Conservation (phyloP, 1,140 invertebrate species). For the Ceratina australensis region DNA sequence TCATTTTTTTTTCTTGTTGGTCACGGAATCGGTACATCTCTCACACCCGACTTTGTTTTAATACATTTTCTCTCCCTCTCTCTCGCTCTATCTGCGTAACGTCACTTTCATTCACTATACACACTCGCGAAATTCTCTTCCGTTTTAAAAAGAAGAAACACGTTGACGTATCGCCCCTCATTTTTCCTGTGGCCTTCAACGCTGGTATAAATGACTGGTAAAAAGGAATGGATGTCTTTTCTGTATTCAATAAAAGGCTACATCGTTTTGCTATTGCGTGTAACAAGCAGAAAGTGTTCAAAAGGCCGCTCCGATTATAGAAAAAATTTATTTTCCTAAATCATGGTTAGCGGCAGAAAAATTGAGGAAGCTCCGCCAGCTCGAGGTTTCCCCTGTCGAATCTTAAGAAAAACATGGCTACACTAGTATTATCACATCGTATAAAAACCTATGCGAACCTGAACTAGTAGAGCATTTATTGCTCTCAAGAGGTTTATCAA, state of each 20-base stretch:
- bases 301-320: constrained; percentile 1
- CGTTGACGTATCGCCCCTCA: constrained; percentile 4
- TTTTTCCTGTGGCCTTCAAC: constrained; percentile 18
- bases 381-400: not conserved
- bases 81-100: constrained; percentile 16
- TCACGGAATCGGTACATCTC: constrained; percentile 50
- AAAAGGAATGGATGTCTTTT: constrained; percentile 44
- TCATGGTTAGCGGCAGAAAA: constrained; percentile 1
- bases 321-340: not conserved
- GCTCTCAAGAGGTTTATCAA: not conserved
- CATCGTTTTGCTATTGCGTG: constrained; percentile 16
- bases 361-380: constrained; percentile 8
- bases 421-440: constrained; percentile 10
- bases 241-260: constrained; percentile 9
- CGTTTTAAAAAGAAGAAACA: not conserved
- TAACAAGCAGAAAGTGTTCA: constrained; percentile 1
- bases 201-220: constrained; percentile 19
- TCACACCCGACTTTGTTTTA: constrained; percentile 10
- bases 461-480: not conserved
- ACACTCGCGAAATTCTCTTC: not conserved
- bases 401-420: not conserved
- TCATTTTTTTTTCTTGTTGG: constrained; percentile 39
- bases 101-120: constrained; percentile 13
- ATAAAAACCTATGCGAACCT: not conserved
- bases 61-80: constrained; percentile 34